These are phyloP conservation scores for Pseudotriccus pelzelni DNA, from an alignment of 2,797 vertebrate species.

Conservation along the genomic window DNA sequence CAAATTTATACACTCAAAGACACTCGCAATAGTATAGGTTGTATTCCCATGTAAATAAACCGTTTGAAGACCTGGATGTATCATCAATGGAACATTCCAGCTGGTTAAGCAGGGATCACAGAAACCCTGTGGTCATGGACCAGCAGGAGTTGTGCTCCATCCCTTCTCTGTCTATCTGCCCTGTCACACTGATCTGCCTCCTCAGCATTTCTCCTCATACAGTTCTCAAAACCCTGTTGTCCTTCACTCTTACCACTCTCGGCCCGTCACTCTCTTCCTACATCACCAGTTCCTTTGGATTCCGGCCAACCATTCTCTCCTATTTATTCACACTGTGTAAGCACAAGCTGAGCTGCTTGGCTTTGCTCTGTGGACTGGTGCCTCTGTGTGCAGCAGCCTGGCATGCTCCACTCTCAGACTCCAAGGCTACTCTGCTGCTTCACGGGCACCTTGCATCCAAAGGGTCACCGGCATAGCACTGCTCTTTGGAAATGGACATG, in stretches of 20 bases:
- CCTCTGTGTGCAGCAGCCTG: background rate
- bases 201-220: background rate
- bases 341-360: background rate
- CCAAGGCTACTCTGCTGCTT: background rate
- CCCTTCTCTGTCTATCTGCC: background rate
- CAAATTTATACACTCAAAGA: fast-evolving
- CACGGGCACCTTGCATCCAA: fast-evolving
- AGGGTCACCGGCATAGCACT: background rate
- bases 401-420: background rate
- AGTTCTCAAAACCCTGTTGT: background rate
- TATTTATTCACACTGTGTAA: background rate
- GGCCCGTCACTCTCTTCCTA: background rate
- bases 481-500: background rate
- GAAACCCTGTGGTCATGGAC: background rate
- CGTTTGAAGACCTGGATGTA: background rate
- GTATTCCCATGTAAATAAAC: background rate
- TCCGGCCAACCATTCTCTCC: background rate
- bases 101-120: background rate
- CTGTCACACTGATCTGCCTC: background rate
- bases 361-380: background rate
- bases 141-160: background rate
- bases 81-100: background rate
- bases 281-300: background rate
- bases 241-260: background rate
- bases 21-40: background rate